Base-by-base conservation (phyloP, 2,797 vertebrate genomes). In the Leuciscus waleckii region DNA sequence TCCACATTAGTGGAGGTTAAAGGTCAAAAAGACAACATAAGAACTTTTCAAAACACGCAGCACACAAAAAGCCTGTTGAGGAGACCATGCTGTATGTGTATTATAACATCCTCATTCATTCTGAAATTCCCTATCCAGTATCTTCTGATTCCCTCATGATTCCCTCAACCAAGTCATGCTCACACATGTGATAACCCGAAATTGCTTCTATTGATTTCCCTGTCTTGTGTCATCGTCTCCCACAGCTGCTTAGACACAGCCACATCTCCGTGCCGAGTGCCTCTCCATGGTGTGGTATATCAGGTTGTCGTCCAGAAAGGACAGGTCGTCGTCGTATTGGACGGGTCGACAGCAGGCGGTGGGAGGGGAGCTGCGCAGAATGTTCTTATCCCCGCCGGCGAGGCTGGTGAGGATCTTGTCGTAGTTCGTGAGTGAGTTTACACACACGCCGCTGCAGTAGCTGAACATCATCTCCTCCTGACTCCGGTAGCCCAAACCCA, bases 211-310 rank as follows among this genome's bases (percentile, higher is more conserved):
- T 67, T 37, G 78, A 68, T 80, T 51, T 63, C 37, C 61, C 19
- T 1, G 13, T 51, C 61, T n/a, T 21, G 7, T 81, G 13, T 69
- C n/a, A 79, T 65, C 65, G 39, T 79, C 77, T 46, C 37, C 9
- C 23, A 6, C 37, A 49, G 78, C 7, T 35, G 41, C 32, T 96
- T 92, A 95, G 87, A 96, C 87, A 26, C 98, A 99, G 79, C 96
- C 98, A 94, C 98, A 99, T 91, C 94, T 97, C 91, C 97, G 97
- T 41, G 97, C 97, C 75, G 98, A 99, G 95, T 98, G 97, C 94
- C 96, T 97, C 93, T 93, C 96, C 90, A 99, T 93, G 70, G 96
- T 97, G 93, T 98, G 97, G 94, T 98, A 99, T 93, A 94, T 94
- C 80, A 98, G 92, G 92, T 96, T 96, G 90, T 98, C 97, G 0